A percentile compares a stretch with the other conserved stretches of the same genome.
These are phyloP conservation scores for Ennomos erosarius DNA, from an alignment of 2,888 invertebrate species.

Conservation along the genomic window DNA sequence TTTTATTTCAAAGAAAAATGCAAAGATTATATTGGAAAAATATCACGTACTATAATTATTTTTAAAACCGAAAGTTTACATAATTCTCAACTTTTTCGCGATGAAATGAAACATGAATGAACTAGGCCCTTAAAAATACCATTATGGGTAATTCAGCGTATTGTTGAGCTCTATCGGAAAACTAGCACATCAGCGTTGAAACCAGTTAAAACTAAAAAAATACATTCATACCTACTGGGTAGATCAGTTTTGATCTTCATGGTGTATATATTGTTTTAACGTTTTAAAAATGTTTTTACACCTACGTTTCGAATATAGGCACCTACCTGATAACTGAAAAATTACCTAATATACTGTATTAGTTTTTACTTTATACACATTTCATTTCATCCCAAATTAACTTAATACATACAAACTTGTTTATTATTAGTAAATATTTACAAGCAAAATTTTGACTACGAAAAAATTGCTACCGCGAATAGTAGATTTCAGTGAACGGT, in stretches of 20 bases:
- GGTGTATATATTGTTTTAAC: not conserved
- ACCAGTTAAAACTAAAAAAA: too few species aligned
- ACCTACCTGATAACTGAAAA: not conserved
- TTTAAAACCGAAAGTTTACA: slow-evolving; percentile 21
- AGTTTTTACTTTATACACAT: not conserved
- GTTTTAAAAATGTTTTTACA: too few species aligned
- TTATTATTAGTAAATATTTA: slow-evolving; percentile 8
- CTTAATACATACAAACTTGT: slow-evolving; percentile 15
- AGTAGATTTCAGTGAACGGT: slow-evolving; percentile 1
- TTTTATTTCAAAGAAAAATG: slow-evolving; percentile 35
- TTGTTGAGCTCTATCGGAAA: too few species aligned
- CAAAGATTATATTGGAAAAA: slow-evolving; percentile 34
- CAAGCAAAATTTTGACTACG: slow-evolving; percentile 23
- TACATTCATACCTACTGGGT: not conserved
- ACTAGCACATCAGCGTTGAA: too few species aligned
- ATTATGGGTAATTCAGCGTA: slow-evolving; percentile 1
- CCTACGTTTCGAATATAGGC: too few species aligned
- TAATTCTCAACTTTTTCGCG: slow-evolving; percentile 7
- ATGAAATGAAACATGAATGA: slow-evolving; percentile 9
- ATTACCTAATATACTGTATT: not conserved
- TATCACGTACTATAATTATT: slow-evolving; percentile 40
- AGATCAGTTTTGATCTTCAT: not conserved
- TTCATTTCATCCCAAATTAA: slow-evolving; percentile 13
- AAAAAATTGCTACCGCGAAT: slow-evolving; percentile 18
- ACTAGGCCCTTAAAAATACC: slow-evolving; percentile 9